Percentiles rank a stretch among this genome's conserved stretches.
phyloP scores from a whole-genome alignment of 1,140 invertebrate genomes.

The Brachionus paranguensis region DNA sequence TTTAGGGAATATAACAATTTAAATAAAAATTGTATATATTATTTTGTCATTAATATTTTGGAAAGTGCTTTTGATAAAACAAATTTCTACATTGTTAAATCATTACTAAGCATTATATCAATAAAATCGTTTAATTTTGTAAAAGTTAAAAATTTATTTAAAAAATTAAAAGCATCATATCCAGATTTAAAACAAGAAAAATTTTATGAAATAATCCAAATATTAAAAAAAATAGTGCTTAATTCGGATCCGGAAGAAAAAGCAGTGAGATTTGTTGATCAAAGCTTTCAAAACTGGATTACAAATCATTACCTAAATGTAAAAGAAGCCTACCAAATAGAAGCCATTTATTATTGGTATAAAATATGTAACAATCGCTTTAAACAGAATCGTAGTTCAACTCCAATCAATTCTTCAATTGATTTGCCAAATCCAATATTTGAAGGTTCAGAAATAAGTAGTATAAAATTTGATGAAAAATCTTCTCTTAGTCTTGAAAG shows the following conservation, averaged over 20 bases:
- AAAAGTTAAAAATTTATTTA: not conserved
- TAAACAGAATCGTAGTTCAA: not conserved
- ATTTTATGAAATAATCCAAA: not conserved
- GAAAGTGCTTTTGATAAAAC: not conserved
- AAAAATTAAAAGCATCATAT: not conserved
- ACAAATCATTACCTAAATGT: not conserved
- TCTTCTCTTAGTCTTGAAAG: not conserved
- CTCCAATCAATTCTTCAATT: not conserved
- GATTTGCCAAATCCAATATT: not conserved
- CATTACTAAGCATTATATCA: not conserved
- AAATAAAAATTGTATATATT: not conserved
- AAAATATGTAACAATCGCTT: not conserved
- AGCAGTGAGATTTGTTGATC: not conserved
- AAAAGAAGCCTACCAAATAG: not conserved
- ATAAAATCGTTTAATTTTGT: not conserved
- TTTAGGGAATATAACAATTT: not conserved
- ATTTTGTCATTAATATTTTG: not conserved
- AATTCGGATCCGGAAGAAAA: not conserved
- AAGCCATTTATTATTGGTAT: not conserved
- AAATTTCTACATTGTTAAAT: not conserved
- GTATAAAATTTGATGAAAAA: not conserved
- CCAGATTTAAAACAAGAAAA: not conserved
- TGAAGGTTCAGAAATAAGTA: not conserved
- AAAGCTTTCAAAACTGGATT: not conserved
- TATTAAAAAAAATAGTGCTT: not conserved